Percentiles rank a stretch among this genome's conserved stretches.
Evolutionary conservation across 35 echinoderm and acorn worm species (phyloP).

Genomic region (Strongylocentrotus purpuratus): DNA sequence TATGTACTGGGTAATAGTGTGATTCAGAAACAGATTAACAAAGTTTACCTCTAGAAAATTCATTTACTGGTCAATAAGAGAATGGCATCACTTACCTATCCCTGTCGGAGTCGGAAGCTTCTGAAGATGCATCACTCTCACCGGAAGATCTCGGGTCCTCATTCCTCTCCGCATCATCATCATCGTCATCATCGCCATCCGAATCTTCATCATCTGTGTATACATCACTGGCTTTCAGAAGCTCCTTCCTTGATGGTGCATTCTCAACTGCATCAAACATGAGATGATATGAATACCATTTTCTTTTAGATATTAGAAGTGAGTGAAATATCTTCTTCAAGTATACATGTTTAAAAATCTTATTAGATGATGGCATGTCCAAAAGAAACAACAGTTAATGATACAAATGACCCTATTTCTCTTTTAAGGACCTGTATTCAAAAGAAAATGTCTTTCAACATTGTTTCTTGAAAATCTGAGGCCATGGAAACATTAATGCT

Average conservation of each 20-base stretch:
- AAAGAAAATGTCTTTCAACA: no score
- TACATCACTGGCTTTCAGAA: conserved; percentile 90
- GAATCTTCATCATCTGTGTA: conserved; percentile 96
- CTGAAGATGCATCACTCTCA: conserved; percentile 56
- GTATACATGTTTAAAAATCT: no score
- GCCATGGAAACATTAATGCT: not conserved
- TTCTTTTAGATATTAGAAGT: not conserved
- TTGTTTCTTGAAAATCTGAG: not conserved
- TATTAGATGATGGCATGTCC: no score
- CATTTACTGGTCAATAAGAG: not conserved
- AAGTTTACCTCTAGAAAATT: not conserved
- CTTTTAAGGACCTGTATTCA: no score
- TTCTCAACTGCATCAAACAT: conserved; percentile 66
- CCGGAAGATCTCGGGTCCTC: conserved; percentile 58
- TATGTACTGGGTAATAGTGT: no score
- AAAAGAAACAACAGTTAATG: no score
- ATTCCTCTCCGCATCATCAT: conserved; percentile 72
- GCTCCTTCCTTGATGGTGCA: conserved; percentile 73
- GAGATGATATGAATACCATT: not conserved
- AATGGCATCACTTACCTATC: conserved; percentile 56
- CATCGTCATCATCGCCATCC: conserved; percentile 72
- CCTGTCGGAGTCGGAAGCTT: conserved; percentile 57
- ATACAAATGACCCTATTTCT: no score
- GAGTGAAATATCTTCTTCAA: no score
- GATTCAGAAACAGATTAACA: no score